phyloP scores from a whole-genome alignment of 2,797 vertebrate genomes.

The Capromys pilorides region DNA sequence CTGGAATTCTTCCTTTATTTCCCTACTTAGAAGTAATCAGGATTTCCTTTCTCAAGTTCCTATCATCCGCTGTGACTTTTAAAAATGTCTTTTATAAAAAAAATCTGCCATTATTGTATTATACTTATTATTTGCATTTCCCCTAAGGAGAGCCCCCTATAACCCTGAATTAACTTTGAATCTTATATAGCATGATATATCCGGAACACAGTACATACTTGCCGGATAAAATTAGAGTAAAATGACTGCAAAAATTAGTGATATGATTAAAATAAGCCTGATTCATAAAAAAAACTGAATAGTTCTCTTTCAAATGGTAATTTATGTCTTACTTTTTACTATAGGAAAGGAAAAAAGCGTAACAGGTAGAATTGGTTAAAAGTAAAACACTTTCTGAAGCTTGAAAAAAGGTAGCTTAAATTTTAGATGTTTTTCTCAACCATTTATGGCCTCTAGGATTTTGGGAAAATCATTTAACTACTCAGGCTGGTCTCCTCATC shows the following conservation, averaged over 20 bases:
- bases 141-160: conserved; percentile 2
- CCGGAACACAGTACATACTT: neutral
- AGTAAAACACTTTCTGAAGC: neutral
- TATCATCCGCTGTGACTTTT: neutral
- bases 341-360: neutral
- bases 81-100: neutral
- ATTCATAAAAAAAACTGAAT: neutral
- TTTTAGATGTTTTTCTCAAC: neutral
- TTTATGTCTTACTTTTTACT: neutral
- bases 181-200: neutral
- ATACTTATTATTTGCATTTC: neutral
- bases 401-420: conserved; percentile 23
- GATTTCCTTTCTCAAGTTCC: neutral
- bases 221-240: conserved; percentile 46
- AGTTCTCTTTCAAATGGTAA: neutral
- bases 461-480: neutral
- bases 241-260: conserved; percentile 39
- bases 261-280: neutral
- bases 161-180: conserved; percentile 23
- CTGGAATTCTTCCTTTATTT: neutral
- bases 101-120: neutral
- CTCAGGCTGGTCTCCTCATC: neutral
- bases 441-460: neutral
- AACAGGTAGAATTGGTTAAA: neutral
- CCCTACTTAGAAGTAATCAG: neutral